These are phyloP conservation scores for Nysson spinosus DNA, from an alignment of 2,888 invertebrate genomes.

Conservation along the genomic window DNA sequence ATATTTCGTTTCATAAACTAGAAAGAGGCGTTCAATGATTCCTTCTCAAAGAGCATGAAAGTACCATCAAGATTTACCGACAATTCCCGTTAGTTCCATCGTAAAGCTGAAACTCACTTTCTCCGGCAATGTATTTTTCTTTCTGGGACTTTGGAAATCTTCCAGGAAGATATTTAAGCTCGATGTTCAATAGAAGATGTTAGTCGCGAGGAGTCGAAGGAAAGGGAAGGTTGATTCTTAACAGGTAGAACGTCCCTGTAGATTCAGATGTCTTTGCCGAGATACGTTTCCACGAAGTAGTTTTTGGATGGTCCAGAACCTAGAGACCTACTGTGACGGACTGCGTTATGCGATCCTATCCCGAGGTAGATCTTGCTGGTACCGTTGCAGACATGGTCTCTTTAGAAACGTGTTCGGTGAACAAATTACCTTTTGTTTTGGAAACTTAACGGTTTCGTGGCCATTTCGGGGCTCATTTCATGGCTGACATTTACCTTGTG, in stretches of 20 bases:
- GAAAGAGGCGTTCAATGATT: too few relatives aligned
- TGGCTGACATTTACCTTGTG: slow-evolving; percentile 5
- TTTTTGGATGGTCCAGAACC: slow-evolving; percentile 59
- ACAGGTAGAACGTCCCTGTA: slow-evolving; percentile 49
- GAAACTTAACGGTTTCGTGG: slow-evolving; percentile 64
- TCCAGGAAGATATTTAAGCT: not conserved
- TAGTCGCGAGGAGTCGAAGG: slow-evolving; percentile 11
- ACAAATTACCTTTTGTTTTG: slow-evolving; percentile 74
- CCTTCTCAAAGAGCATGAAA: too few relatives aligned
- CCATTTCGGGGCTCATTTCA: not conserved
- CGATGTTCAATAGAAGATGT: slow-evolving; percentile 3
- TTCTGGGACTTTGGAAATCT: too few relatives aligned
- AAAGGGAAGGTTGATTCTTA: slow-evolving; percentile 39
- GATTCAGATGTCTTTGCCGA: slow-evolving; percentile 67
- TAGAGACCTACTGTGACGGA: slow-evolving; percentile 64
- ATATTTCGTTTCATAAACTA: too few relatives aligned
- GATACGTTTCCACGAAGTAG: slow-evolving; percentile 72
- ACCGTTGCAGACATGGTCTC: slow-evolving; percentile 64
- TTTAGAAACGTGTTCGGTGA: slow-evolving; percentile 72
- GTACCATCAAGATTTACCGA: too few relatives aligned
- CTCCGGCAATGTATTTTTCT: too few relatives aligned
- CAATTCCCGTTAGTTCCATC: too few relatives aligned
- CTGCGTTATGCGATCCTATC: slow-evolving; percentile 61
- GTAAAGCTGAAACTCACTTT: too few relatives aligned
- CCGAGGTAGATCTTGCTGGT: slow-evolving; percentile 57